Percentiles rank a stretch among this genome's conserved stretches.
Conservation (phyloP, 2,888 invertebrate genomes). For the Crioceris asparagi region DNA sequence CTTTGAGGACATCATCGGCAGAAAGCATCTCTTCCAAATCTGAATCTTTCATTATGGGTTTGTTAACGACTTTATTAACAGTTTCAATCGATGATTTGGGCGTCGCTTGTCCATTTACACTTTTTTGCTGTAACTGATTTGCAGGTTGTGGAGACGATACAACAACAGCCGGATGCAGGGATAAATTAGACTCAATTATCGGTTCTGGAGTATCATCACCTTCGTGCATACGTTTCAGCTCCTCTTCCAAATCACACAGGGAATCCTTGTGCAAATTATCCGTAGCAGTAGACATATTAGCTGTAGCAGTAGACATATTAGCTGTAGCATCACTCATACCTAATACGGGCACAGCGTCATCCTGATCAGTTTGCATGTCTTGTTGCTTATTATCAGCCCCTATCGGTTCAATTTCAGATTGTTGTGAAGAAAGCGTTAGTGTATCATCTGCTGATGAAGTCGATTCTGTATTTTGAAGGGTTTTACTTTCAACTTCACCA, state of each 20-base stretch:
- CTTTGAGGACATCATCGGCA: slow-evolving; percentile 22
- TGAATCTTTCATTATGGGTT: slow-evolving; percentile 14
- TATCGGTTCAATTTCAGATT: no score
- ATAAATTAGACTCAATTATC: not conserved
- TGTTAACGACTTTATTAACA: not conserved
- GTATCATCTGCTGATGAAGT: no score
- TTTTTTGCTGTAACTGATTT: not conserved
- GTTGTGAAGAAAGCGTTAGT: no score
- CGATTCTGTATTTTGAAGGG: no score
- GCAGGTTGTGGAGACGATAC: not conserved
- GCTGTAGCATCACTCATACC: no score
- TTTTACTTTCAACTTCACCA: no score
- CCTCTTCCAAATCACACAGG: slow-evolving; percentile 15
- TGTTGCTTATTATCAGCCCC: no score
- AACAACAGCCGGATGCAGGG: not conserved
- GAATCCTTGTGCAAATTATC: no score
- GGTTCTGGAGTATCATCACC: slow-evolving; percentile 8
- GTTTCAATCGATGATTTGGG: not conserved
- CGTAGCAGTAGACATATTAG: no score
- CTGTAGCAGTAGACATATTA: no score
- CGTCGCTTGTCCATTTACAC: not conserved
- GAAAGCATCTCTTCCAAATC: slow-evolving; percentile 18
- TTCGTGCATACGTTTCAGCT: slow-evolving; percentile 15
- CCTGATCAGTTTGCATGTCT: no score
- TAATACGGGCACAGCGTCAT: no score